Evolutionary conservation across 2,113 vertebrate genomes (phyloP), one percentile per base, ranked within the genome.

Genomic region (Rana temporaria): DNA sequence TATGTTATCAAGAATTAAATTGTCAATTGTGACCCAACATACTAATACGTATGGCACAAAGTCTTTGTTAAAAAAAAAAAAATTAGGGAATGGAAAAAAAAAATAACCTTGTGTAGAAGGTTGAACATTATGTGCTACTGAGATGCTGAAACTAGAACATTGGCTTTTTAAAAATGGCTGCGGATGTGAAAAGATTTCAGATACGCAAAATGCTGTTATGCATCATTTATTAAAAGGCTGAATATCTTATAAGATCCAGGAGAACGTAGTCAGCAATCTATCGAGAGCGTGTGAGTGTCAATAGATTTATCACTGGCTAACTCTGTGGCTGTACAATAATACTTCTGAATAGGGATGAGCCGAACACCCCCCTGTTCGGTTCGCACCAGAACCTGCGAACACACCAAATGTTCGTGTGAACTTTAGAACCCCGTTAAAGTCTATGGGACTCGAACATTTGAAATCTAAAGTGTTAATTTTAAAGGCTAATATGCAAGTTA

Each of bases 171-270:
- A 80, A 69, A 81, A 26, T 55, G 24, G 18, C 62, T 20, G 32
- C 42, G 16, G 56, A 56, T 20, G 38, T 14, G 1, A n/a, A 34
- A 72, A 38, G 48, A 14, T 81, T 63, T 65, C 69, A 22, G 30
- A 19, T 18, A 48, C 24, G 57, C 26, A 24, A 66, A 48, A 74
- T 57, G 70, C 57, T 65, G 57, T 17, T 74, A 74, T 82, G 79
- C 60, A 66, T 81, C 68, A 81, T 82, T 82, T 82, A 82, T 82
- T 73, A 74, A 74, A 59, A 42, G 24, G 20, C 70, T 74, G 70
- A 74, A 74, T 82, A 82, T 57, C 79, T 74, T 66, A 66, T 67
- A 66, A 74, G 32, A 59, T 67, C 16, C 16, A 34, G 69, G 62
- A 42, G 62, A 57, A 71, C 24, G 22, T 52, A 82, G 62, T 75